Percentiles rank a stretch among this genome's conserved stretches.
Conservation (phyloP, 2,113 vertebrate species). For the Smithornis capensis region DNA sequence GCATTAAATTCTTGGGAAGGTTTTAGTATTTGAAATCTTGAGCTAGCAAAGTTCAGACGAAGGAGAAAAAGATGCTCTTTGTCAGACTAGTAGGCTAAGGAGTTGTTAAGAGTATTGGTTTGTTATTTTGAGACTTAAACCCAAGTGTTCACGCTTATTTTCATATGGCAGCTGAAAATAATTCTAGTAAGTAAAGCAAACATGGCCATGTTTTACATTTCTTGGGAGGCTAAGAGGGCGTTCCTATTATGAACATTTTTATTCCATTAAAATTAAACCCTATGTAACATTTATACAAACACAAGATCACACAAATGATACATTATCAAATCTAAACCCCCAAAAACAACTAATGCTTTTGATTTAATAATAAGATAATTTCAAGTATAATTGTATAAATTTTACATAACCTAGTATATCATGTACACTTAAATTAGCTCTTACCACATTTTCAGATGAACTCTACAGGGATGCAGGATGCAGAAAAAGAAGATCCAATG, state of each 20-base stretch:
- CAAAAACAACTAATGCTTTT: not conserved
- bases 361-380: not conserved
- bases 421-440: not conserved
- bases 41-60: not conserved
- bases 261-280: not conserved
- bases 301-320: not conserved
- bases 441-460: not conserved
- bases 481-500: not conserved
- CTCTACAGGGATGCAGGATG: not conserved
- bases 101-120: not conserved
- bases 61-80: not conserved
- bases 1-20: not conserved
- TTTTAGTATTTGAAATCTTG: not conserved
- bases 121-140: not conserved
- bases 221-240: not conserved
- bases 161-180: not conserved
- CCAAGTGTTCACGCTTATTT: not conserved
- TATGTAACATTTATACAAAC: not conserved
- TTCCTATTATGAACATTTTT: not conserved
- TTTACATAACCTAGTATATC: not conserved
- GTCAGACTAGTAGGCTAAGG: too few relatives aligned
- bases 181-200: not conserved
- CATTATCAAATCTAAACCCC: not conserved
- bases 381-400: not conserved
- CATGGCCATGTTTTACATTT: not conserved